phyloP scores from a whole-genome alignment of 2,888 invertebrate species.

The Pollenia griseotomentosa region DNA sequence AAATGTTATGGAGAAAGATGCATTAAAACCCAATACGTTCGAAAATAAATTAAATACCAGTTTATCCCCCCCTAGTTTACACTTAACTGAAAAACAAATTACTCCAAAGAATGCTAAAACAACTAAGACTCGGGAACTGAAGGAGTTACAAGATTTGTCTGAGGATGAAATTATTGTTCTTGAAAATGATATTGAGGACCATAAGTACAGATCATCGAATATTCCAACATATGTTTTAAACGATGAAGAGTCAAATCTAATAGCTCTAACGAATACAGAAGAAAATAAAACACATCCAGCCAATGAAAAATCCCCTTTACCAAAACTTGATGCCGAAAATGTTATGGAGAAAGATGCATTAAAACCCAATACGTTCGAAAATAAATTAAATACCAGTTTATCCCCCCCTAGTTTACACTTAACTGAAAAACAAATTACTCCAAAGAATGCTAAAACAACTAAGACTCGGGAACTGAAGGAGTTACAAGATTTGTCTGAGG shows the following conservation, averaged over 20 bases:
- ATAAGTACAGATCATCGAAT: neutral
- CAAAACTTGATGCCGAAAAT: neutral
- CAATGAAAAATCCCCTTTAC: neutral
- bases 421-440: neutral
- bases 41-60: neutral
- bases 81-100: neutral
- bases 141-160: neutral
- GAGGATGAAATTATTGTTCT: conserved; percentile 69
- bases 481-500: conserved; percentile 46
- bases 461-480: too few relatives aligned
- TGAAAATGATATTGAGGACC: conserved; percentile 38
- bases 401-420: neutral
- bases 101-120: neutral
- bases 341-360: too few relatives aligned
- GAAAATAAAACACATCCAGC: neutral
- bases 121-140: too few relatives aligned
- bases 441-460: neutral
- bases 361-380: neutral
- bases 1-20: neutral
- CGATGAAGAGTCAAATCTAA: conserved; percentile 7
- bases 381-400: neutral
- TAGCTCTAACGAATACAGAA: neutral
- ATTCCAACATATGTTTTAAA: conserved; percentile 9
- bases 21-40: neutral
- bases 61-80: neutral